Evolutionary conservation across 1,140 invertebrate species (phyloP), one percentile per base, ranked within the genome.

Genomic region (Drosophila tristis): DNA sequence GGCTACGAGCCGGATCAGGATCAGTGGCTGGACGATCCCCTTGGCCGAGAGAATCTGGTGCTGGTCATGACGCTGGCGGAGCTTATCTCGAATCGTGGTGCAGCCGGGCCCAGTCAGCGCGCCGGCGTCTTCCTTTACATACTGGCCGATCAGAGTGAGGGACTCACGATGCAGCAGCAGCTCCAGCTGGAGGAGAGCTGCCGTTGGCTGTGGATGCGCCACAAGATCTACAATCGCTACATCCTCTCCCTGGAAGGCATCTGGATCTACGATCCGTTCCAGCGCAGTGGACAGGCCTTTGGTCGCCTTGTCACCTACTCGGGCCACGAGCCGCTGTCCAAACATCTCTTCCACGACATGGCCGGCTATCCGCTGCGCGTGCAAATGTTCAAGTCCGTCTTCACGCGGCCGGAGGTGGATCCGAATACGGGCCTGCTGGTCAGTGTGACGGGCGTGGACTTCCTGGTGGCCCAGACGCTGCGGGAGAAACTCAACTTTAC

Each of bases 341-440:
- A 31, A 2, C 35, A 57, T 7, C 44, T 89, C 8, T 90, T 92
- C 31, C 73, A 55, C 7, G 70, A 92, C 49, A 73, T 92, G 62
- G 61, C 45, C 9, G 80, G 78, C 0, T 92, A 92, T 84, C 82
- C 90, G 0, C 0, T 92, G 48, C 73, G 78, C 0, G 62, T 91
- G 1, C 87, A 92, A 53, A 90, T 92, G 39, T 92, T 92, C 43
- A 76, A 55, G 47, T 90, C 90, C 1, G 84, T 90, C 5, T 92
- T 84, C 29, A 73, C 90, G 2, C 53, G 68, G 1, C 62, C 89
- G 2, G 13, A 68, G 8, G 2, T 71, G 0, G 80, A 91, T 35
- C 42, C 29, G 5, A 2, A 56, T 1, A 74, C 78, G 15, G 77
- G 78, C 1, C 13, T 72, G 31, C 50, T 91, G 16, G 50, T 55